Conservation (phyloP, 2,888 invertebrate genomes). For the Phengaris arion region DNA sequence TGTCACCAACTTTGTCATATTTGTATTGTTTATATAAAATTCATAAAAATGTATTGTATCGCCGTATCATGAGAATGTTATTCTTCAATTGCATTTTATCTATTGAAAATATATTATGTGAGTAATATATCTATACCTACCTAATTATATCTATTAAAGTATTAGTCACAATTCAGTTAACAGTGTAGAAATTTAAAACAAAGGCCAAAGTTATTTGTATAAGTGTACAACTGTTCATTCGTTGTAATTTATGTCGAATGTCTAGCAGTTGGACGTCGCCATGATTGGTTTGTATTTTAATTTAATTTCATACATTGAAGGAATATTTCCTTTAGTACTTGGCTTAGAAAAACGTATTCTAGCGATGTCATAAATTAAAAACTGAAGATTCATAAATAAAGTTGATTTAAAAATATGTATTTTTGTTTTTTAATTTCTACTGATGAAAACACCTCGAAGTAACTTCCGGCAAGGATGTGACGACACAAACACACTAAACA, state of each 20-base stretch:
- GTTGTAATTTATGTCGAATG: background rate
- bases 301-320: too few relatives aligned
- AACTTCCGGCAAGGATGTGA: too few relatives aligned
- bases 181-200: conserved; percentile 8
- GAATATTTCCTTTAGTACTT: too few relatives aligned
- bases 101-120: background rate
- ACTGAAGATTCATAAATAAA: too few relatives aligned
- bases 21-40: background rate
- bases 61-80: background rate
- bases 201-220: conserved; percentile 19
- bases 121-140: background rate
- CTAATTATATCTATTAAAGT: background rate
- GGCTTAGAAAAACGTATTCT: too few relatives aligned
- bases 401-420: too few relatives aligned
- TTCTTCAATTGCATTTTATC: background rate
- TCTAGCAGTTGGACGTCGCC: background rate
- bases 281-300: background rate
- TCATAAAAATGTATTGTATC: background rate
- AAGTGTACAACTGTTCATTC: background rate
- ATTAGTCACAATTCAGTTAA: conserved; percentile 8
- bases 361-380: too few relatives aligned
- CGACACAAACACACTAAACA: too few relatives aligned
- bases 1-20: background rate
- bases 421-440: too few relatives aligned
- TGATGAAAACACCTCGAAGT: too few relatives aligned